These are phyloP conservation scores for Centroberyx gerrardi DNA, from an alignment of 2,797 vertebrate genomes.

Conservation along the genomic window DNA sequence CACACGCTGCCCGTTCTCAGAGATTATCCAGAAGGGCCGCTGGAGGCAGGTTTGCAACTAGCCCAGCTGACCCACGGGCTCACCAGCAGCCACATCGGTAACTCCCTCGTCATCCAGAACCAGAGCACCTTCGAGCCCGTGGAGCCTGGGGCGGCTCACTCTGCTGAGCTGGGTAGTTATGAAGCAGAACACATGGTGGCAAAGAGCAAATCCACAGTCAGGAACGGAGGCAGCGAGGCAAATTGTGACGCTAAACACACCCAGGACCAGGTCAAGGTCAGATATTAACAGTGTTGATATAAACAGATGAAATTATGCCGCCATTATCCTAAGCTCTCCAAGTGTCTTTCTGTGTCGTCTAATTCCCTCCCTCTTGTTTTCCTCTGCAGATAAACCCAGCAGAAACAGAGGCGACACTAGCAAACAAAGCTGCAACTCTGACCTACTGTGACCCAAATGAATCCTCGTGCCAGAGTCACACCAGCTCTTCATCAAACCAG, in stretches of 20 bases:
- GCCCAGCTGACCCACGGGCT: conserved; percentile 71
- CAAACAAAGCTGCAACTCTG: conserved; percentile 33
- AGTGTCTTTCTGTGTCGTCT: conserved; percentile 3
- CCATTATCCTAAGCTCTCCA: neutral
- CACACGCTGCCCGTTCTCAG: conserved; percentile 82
- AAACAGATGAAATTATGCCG: neutral
- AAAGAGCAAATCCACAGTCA: conserved; percentile 56
- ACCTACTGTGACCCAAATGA: conserved; percentile 62
- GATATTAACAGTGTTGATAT: conserved; percentile 16
- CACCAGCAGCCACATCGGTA: conserved; percentile 42
- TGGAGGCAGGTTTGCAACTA: conserved; percentile 78
- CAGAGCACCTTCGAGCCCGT: conserved; percentile 69
- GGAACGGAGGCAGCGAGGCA: conserved; percentile 58
- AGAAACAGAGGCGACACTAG: conserved; percentile 47
- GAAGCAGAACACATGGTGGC: conserved; percentile 57
- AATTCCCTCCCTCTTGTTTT: neutral
- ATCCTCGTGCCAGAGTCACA: conserved; percentile 68
- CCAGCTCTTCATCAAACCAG: conserved; percentile 74
- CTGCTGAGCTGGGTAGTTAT: conserved; percentile 57
- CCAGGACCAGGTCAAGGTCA: conserved; percentile 72
- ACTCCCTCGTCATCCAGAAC: conserved; percentile 62
- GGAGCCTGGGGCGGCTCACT: conserved; percentile 27
- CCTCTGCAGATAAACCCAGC: conserved; percentile 47
- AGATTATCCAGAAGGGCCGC: conserved; percentile 69
- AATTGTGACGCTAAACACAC: conserved; percentile 50